These are phyloP conservation scores for Heptranchias perlo DNA, from an alignment of 2,113 vertebrate genomes.

Conservation along the genomic window DNA sequence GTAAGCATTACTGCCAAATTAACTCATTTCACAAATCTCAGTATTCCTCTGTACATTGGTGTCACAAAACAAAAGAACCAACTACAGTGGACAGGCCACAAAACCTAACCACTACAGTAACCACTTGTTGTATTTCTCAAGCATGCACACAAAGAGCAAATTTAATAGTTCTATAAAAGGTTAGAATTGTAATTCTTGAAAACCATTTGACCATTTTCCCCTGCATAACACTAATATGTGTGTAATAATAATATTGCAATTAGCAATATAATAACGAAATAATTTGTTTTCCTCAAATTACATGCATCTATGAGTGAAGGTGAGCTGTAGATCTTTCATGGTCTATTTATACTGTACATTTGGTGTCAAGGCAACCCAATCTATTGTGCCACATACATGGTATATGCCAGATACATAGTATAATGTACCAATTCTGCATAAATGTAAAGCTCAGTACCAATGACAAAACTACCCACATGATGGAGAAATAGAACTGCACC, in stretches of 20 bases:
- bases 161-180: background rate
- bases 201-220: background rate
- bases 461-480: background rate
- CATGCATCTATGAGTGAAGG: background rate
- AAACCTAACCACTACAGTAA: background rate
- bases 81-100: background rate
- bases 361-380: background rate
- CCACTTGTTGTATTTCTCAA: background rate
- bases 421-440: background rate
- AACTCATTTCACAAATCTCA: background rate
- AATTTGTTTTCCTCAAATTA: background rate
- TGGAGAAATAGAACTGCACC: background rate
- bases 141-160: background rate
- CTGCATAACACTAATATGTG: background rate
- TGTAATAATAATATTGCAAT: background rate
- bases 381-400: background rate
- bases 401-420: background rate
- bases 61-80: background rate
- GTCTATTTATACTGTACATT: background rate
- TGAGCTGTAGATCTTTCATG: background rate
- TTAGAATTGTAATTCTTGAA: background rate
- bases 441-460: background rate
- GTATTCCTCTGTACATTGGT: background rate
- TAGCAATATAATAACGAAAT: background rate
- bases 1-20: background rate